Evolutionary conservation across 1,140 invertebrate genomes (phyloP).

Genomic region (Sitobion miscanthi): DNA sequence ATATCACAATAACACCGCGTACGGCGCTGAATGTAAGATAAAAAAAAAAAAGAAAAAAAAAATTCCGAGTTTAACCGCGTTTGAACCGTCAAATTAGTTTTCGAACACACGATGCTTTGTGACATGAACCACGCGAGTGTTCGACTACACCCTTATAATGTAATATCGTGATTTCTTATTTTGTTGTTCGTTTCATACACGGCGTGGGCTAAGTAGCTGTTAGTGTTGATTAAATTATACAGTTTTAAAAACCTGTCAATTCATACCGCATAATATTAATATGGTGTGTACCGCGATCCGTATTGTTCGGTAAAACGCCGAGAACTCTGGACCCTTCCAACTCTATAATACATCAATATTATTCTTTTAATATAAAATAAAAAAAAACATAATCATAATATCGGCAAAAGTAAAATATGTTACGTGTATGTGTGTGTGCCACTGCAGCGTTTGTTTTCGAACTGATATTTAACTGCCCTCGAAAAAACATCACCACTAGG

Average conservation of each 20-base stretch:
- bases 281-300: too few species aligned
- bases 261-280: not conserved
- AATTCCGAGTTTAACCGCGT: not conserved
- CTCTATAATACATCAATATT: not conserved
- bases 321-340: not conserved
- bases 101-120: not conserved
- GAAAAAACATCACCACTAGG: not conserved
- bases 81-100: conserved; percentile 5
- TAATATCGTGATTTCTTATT: not conserved
- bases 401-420: not conserved
- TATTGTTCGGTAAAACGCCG: not conserved
- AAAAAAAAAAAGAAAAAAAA: not conserved
- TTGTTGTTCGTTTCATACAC: not conserved
- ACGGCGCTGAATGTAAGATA: not conserved
- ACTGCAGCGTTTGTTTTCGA: not conserved
- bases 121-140: not conserved
- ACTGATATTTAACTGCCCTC: not conserved
- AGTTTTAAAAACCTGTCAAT: not conserved
- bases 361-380: not conserved
- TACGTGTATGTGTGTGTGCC: too few species aligned
- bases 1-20: not conserved
- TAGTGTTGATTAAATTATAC: not conserved
- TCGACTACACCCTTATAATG: not conserved
- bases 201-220: not conserved
- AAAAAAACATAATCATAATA: not conserved